Base-by-base conservation (phyloP, 2,113 vertebrate genomes). In the Genyomyrus donnyi region DNA sequence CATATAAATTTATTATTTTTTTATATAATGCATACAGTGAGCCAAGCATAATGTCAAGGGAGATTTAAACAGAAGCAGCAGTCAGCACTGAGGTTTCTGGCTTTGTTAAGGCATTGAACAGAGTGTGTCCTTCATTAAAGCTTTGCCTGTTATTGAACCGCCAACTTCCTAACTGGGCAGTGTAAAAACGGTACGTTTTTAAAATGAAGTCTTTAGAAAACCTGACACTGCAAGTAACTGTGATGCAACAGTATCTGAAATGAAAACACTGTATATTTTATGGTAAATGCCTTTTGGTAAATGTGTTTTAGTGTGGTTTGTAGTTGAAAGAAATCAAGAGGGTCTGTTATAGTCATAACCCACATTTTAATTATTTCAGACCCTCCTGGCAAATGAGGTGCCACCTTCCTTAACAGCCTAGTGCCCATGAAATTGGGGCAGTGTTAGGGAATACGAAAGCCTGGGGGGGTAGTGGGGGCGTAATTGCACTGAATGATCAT, bases 91-190 rank as follows among this genome's bases (percentile, higher is more conserved):
- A 42, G 83, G 83, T 87, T 85, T 56, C 74, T 50, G 77, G 49
- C 6, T 50, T 11, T 39, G 10, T 49, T 58, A 39, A 89, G 11
- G 35, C 42, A 90, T 39, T 21, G 46, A 48, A 70, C 42, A 8
- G 24, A n/a, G 21, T 90, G 46, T 66, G n/a, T n/a, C 80, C 56
- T 31, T 66, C 80, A 86, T 90, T 48, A 90, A 39, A 31, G 56
- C 35, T 45, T 19, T 19, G 21, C 58, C n/a, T 31, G 24, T 86
- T 56, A 86, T 87, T 74, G 50, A 52, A 45, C 45, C 13, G 1
- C 62, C 88, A 31, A 15, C 58, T 88, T 46, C 62, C 45, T 17
- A 31, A 58, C 24, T 66, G 77, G 49, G 46, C 88, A 24, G 46
- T 80, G 35, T 39, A n/a, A 84, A 24, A 84, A 48, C 0, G 2